phyloP scores from a whole-genome alignment of 1,140 invertebrate genomes.

The Heliconius eleuchia region DNA sequence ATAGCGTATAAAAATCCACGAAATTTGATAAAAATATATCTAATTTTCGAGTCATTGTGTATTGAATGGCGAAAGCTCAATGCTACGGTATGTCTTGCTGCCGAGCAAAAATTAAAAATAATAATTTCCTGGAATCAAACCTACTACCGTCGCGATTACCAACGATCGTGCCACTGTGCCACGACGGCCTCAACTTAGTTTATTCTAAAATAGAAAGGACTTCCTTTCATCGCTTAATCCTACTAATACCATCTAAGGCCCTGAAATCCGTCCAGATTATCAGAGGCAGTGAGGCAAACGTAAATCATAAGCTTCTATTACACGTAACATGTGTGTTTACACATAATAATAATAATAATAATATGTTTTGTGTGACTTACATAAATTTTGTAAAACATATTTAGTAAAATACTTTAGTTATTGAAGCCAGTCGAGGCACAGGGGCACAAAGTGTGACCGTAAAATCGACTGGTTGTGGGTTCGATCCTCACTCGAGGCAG shows the following conservation, averaged over 20 bases:
- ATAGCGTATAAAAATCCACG: no score
- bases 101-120: no score
- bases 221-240: conserved; percentile 6
- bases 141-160: no score
- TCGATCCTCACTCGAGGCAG: no score
- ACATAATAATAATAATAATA: not conserved
- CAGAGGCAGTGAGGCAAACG: not conserved
- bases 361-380: not conserved
- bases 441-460: no score
- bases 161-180: no score
- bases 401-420: not conserved
- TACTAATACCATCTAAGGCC: conserved; percentile 6
- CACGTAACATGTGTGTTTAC: not conserved
- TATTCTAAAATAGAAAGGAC: not conserved
- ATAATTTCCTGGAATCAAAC: no score
- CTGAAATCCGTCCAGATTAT: not conserved
- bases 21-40: not conserved
- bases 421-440: no score
- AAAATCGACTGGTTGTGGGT: no score
- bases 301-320: not conserved
- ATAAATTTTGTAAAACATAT: not conserved
- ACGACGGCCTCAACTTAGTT: not conserved
- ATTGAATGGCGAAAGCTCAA: no score
- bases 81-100: no score
- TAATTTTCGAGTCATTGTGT: no score